Conservation (phyloP, 2,113 vertebrate species). For the Saguinus imperator region DNA sequence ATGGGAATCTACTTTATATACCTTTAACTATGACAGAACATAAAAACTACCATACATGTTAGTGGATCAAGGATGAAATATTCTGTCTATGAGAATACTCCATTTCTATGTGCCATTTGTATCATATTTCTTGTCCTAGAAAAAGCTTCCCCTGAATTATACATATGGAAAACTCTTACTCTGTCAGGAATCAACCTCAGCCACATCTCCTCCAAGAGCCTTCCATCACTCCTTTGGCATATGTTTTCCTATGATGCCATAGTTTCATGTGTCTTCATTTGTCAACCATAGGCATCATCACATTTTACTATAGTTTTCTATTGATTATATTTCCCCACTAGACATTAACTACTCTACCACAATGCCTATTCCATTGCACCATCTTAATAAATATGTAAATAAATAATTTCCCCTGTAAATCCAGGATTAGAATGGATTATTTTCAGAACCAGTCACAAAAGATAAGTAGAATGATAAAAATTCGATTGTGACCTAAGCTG, state of each 20-base stretch:
- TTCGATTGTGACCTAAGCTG: neutral
- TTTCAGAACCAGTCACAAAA: neutral
- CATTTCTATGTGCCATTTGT: neutral
- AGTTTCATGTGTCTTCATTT: neutral
- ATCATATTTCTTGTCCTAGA: neutral
- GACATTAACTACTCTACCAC: neutral
- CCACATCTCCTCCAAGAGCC: neutral
- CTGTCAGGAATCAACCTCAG: neutral
- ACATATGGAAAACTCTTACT: neutral
- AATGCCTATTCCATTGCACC: neutral
- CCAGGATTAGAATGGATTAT: neutral
- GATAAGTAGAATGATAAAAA: neutral
- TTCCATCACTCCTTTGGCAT: neutral
- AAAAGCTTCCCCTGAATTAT: neutral
- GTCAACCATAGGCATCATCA: neutral
- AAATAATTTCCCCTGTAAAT: neutral
- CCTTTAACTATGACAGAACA: neutral
- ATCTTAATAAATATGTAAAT: neutral
- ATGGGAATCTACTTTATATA: neutral
- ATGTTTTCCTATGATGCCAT: rapidly evolving
- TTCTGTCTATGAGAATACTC: neutral
- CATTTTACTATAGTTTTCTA: neutral
- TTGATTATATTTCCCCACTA: rapidly evolving
- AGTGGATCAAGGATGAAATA: neutral
- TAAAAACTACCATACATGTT: neutral